A percentile compares a stretch with the other conserved stretches of the same genome.
Evolutionary conservation across 1,140 invertebrate species (phyloP).

Genomic region (Heliconius himera): DNA sequence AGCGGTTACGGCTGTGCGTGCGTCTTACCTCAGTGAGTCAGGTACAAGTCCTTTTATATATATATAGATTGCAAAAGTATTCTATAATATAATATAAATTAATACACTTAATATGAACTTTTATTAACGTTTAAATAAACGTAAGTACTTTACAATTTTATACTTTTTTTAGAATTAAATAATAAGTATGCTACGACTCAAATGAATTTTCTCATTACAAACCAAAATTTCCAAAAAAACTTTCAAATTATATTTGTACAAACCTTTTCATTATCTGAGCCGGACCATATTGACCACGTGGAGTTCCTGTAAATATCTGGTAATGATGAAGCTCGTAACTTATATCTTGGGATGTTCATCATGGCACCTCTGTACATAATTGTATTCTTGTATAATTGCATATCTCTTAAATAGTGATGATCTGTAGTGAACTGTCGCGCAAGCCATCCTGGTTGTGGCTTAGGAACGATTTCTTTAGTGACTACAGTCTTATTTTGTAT

Average conservation of each 20-base stretch:
- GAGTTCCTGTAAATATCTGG: constrained; percentile 94
- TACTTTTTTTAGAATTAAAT: too few relatives aligned
- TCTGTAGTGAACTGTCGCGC: constrained; percentile 60
- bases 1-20: too few relatives aligned
- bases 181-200: too few relatives aligned
- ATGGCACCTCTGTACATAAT: constrained; percentile 80
- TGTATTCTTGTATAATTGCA: constrained; percentile 87
- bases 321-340: constrained; percentile 91
- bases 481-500: constrained; percentile 33
- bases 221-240: neutral
- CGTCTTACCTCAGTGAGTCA: too few relatives aligned
- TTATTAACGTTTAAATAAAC: too few relatives aligned
- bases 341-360: constrained; percentile 84
- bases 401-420: constrained; percentile 86
- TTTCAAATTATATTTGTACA: neutral
- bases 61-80: too few relatives aligned
- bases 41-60: too few relatives aligned
- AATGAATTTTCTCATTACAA: neutral
- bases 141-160: too few relatives aligned
- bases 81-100: too few relatives aligned
- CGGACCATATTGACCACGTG: constrained; percentile 89
- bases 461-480: constrained; percentile 19
- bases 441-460: constrained; percentile 52
- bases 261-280: constrained; percentile 83
- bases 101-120: too few relatives aligned